These are phyloP conservation scores for Tupaia tana DNA, from an alignment of 2,113 vertebrate genomes.

Conservation along the genomic window DNA sequence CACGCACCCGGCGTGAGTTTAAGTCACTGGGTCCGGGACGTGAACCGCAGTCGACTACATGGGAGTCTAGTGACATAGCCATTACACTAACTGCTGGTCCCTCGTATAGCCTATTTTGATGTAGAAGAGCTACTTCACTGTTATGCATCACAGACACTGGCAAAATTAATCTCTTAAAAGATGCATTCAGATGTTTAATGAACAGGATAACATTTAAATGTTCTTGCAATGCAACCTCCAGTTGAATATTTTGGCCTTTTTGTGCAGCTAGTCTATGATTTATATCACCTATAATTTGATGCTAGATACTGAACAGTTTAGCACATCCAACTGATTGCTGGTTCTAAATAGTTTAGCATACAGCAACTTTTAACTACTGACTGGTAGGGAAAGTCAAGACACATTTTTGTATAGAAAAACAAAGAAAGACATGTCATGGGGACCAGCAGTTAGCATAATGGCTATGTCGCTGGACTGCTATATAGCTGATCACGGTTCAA, in stretches of 20 bases:
- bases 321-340: conserved; percentile 6
- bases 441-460: too few relatives aligned
- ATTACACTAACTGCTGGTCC: too few relatives aligned
- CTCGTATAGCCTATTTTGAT: conserved; percentile 65
- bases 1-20: too few relatives aligned
- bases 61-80: too few relatives aligned
- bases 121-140: conserved; percentile 67
- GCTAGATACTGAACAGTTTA: conserved; percentile 58
- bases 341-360: conserved; percentile 63
- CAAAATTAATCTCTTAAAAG: conserved; percentile 73
- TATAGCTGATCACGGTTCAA: too few relatives aligned
- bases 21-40: too few relatives aligned
- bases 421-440: too few relatives aligned
- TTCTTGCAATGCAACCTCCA: conserved; percentile 64
- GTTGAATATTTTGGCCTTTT: conserved; percentile 67
- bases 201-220: conserved; percentile 64
- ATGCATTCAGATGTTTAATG: conserved; percentile 73
- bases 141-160: conserved; percentile 42
- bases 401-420: too few relatives aligned
- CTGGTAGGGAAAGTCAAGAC: too few relatives aligned
- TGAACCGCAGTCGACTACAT: too few relatives aligned
- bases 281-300: conserved; percentile 48
- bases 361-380: background rate
- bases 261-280: background rate
- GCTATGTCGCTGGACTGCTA: too few relatives aligned